Base-by-base conservation (phyloP, 2,797 vertebrate species). In the Girardinus metallicus region DNA sequence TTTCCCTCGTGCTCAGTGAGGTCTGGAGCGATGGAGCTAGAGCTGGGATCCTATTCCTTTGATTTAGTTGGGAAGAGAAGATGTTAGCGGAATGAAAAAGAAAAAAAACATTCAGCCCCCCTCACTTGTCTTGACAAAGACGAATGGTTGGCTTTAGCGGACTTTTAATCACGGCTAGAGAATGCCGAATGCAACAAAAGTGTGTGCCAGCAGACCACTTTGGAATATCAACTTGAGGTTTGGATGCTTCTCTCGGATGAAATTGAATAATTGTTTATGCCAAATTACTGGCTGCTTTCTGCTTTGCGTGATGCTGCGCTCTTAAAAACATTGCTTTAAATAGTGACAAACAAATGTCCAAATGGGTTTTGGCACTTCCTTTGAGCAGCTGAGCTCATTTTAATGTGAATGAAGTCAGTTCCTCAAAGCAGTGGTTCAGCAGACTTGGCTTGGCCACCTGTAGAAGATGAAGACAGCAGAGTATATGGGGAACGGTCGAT, bases 151-250 rank as follows among this genome's bases (percentile, higher is more conserved):
- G 79, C 85, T 83, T 76, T 75, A 83, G 83, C 55, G 26, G 83
- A 90, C 81, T 87, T 89, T 89, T 88, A 91, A 93, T 93, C 87
- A 90, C 85, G 75, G 80, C 80, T 80, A 71, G 73, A 82, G 62
- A 87, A 81, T 71, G 84, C 57, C 71, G 80, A 82, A 78, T 46
- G 73, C 18, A 80, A 82, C 73, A 55, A 46, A 74, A 76, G 82
- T 36, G 3, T 80, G 76, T 87, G 86, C 91, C 88, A 87, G 87
- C 85, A 87, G 82, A 91, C 79, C 83, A 87, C 88, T 89, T 85
- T 78, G 68, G 76, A 80, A 88, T 87, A 82, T 87, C 62, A 88
- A 82, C 80, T 71, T 82, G n/a, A 84, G 73, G 43, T 83, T 83
- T 78, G 53, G 75, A 77, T 68, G 53, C 71, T 70, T 80, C 82